These are phyloP conservation scores for Cichladusa arquata DNA, from an alignment of 2,113 vertebrate genomes.

Conservation along the genomic window DNA sequence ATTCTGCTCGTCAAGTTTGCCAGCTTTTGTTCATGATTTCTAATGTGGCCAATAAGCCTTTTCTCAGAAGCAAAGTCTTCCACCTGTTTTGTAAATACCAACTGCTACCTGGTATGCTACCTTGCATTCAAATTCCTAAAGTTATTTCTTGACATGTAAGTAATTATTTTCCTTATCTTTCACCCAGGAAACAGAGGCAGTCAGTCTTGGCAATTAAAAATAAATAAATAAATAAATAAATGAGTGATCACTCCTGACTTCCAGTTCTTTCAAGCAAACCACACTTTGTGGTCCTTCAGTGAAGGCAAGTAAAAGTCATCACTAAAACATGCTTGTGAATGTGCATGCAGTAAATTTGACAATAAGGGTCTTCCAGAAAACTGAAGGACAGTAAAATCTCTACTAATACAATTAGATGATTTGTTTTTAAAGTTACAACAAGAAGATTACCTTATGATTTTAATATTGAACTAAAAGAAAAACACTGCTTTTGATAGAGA, in stretches of 20 bases:
- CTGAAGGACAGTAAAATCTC: not conserved
- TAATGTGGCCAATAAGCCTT: not conserved
- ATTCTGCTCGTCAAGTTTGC: not conserved
- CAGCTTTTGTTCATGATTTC: not conserved
- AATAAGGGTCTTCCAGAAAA: not conserved
- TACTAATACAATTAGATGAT: not conserved
- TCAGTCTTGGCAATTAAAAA: not conserved
- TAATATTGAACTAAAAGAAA: not conserved
- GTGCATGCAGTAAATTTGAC: not conserved
- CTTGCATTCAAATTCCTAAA: not conserved
- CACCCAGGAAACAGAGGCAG: not conserved
- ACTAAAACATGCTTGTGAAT: not conserved
- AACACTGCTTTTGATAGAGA: not conserved
- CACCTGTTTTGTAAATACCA: not conserved
- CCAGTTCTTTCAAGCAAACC: not conserved
- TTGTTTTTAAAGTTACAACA: not conserved
- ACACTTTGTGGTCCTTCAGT: not conserved
- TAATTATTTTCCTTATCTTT: not conserved
- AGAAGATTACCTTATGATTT: not conserved
- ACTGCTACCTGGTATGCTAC: not conserved
- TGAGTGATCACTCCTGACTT: not conserved
- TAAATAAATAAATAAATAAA: too few relatives aligned
- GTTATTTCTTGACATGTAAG: not conserved
- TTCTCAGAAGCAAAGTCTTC: not conserved
- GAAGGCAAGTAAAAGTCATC: not conserved